These are phyloP conservation scores for Eriocheir sinensis DNA, from an alignment of 1,140 invertebrate genomes.

Conservation along the genomic window DNA sequence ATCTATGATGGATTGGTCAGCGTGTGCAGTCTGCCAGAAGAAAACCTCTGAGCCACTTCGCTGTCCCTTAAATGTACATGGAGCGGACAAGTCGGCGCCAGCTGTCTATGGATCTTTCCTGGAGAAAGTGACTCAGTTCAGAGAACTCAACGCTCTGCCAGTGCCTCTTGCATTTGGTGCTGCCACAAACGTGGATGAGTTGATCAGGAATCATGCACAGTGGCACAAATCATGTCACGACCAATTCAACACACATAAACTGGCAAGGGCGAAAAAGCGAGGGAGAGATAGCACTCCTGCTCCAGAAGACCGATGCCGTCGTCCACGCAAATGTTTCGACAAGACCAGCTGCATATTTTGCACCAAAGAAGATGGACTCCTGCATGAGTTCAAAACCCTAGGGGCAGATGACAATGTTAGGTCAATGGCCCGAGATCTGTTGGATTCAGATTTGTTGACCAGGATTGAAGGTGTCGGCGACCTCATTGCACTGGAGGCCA, in stretches of 20 bases:
- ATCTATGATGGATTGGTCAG: constrained; percentile 55
- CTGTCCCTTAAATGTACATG: constrained; percentile 2
- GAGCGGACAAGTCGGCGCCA: neutral
- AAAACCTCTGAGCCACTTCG: constrained; percentile 18
- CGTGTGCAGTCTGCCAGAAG: constrained; percentile 38
- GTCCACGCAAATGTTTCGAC: neutral
- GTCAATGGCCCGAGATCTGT: no score
- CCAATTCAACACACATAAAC: constrained; percentile 1
- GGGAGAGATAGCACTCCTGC: neutral
- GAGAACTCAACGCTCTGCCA: constrained; percentile 2
- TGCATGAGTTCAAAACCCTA: constrained; percentile 40
- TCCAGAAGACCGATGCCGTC: neutral
- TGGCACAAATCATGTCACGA: constrained; percentile 35
- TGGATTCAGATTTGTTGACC: neutral
- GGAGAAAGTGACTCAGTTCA: constrained; percentile 5
- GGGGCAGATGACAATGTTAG: neutral
- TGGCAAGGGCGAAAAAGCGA: constrained; percentile 59
- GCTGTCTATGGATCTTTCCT: constrained; percentile 20
- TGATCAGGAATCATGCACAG: constrained; percentile 27
- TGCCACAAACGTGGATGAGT: neutral
- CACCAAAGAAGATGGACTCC: constrained; percentile 3
- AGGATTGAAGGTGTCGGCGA: constrained; percentile 21
- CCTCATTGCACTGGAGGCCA: neutral
- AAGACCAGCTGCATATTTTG: constrained; percentile 50
- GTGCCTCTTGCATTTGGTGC: neutral